Percentiles rank a stretch among this genome's conserved stretches.
Conservation (phyloP, 2,888 invertebrate species). For the Onchidella celtica region DNA sequence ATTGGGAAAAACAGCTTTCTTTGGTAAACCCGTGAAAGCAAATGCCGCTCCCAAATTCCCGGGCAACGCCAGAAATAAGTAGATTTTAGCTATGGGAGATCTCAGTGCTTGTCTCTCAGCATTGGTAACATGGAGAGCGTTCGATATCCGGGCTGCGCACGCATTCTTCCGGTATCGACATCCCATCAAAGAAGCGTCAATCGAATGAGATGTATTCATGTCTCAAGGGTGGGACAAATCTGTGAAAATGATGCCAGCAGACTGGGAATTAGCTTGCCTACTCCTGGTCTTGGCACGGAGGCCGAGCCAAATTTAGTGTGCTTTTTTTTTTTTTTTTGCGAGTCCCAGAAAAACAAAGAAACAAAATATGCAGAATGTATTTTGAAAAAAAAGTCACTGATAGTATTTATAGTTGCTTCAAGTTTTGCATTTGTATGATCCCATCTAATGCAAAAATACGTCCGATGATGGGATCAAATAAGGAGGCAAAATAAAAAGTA, state of each 20-base stretch:
- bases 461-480: too few relatives aligned
- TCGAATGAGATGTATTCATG: conserved; percentile 29
- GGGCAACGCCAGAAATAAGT: conserved; percentile 12
- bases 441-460: too few relatives aligned
- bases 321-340: too few relatives aligned
- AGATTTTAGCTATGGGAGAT: conserved; percentile 13
- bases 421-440: too few relatives aligned
- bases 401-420: too few relatives aligned
- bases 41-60: neutral
- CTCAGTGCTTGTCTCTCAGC: neutral
- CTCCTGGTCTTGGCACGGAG: neutral
- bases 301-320: too few relatives aligned
- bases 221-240: conserved; percentile 2
- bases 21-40: neutral
- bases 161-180: conserved; percentile 35
- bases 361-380: too few relatives aligned
- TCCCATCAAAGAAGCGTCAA: conserved; percentile 47
- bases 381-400: too few relatives aligned
- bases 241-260: conserved; percentile 33
- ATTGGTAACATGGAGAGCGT: conserved; percentile 35
- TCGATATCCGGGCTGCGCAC: conserved; percentile 32
- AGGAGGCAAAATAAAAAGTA: too few relatives aligned
- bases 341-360: too few relatives aligned
- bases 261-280: conserved; percentile 31
- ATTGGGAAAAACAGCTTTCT: neutral